Conservation (phyloP, 2,113 vertebrate species). For the Bubo scandiacus region DNA sequence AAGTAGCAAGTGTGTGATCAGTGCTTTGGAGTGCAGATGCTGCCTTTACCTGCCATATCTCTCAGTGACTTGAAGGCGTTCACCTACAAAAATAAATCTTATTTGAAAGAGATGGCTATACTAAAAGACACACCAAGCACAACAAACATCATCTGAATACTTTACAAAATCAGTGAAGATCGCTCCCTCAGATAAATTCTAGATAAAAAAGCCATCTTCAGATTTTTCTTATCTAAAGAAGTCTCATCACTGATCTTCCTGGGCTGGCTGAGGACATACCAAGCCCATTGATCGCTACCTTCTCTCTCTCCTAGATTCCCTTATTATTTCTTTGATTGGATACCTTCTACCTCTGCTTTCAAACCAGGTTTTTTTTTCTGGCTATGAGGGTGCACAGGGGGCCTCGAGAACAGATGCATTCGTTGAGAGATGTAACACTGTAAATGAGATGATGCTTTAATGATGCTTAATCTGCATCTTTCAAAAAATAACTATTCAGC, state of each 20-base stretch:
- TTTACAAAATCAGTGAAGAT: neutral
- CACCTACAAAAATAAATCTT: neutral
- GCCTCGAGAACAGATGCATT: neutral
- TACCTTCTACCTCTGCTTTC: neutral
- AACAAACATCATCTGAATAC: neutral
- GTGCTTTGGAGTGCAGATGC: neutral
- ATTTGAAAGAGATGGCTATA: neutral
- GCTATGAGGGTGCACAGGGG: neutral
- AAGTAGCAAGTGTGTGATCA: neutral
- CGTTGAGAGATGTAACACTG: neutral
- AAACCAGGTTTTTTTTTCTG: neutral
- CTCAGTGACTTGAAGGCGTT: neutral
- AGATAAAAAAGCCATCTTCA: neutral
- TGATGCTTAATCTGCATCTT: neutral
- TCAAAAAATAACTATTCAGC: neutral
- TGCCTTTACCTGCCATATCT: neutral
- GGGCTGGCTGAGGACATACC: neutral
- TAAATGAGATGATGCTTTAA: slow-evolving; percentile 2
- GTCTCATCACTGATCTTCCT: neutral
- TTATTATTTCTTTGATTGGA: neutral
- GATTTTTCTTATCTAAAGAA: neutral
- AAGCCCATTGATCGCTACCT: neutral
- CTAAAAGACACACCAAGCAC: neutral
- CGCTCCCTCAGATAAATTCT: neutral
- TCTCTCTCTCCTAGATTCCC: neutral